A percentile compares a stretch with the other conserved stretches of the same genome.
Evolutionary conservation across 2,113 vertebrate genomes (phyloP).

Genomic region (Silurus asotus): DNA sequence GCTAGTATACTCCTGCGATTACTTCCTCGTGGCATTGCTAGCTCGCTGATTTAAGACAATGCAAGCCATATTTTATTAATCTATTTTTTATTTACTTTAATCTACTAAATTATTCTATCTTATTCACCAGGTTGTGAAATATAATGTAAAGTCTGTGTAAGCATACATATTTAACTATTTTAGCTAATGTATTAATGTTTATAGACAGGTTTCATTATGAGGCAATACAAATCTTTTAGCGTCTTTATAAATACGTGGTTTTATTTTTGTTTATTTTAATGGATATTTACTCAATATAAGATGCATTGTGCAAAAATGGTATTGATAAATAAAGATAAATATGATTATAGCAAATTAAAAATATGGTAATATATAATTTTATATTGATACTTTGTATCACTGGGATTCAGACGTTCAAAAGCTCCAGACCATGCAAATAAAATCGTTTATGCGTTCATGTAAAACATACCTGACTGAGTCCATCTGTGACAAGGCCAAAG

Average conservation of each 20-base stretch:
- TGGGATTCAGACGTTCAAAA: not conserved
- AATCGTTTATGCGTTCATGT: not conserved
- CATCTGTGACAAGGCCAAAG: not conserved
- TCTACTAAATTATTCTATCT: too few relatives aligned
- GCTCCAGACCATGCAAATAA: not conserved
- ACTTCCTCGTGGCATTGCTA: too few relatives aligned
- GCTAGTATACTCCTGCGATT: too few relatives aligned
- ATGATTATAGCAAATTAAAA: not conserved
- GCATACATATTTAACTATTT: not conserved
- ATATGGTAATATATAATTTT: not conserved
- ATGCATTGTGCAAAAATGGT: not conserved
- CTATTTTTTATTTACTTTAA: too few relatives aligned
- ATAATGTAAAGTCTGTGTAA: not conserved
- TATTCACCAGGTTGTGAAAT: not conserved
- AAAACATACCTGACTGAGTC: conserved; percentile 3
- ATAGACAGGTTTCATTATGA: not conserved
- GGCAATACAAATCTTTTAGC: not conserved
- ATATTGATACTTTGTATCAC: not conserved
- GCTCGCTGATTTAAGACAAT: too few relatives aligned
- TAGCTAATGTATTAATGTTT: not conserved
- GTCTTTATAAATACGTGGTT: not conserved
- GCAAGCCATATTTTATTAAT: too few relatives aligned
- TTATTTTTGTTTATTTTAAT: too few relatives aligned
- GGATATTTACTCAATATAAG: too few relatives aligned
- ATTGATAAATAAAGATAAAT: not conserved